Conservation (phyloP, 1,140 invertebrate genomes). For the Caenorhabditis brenneri region DNA sequence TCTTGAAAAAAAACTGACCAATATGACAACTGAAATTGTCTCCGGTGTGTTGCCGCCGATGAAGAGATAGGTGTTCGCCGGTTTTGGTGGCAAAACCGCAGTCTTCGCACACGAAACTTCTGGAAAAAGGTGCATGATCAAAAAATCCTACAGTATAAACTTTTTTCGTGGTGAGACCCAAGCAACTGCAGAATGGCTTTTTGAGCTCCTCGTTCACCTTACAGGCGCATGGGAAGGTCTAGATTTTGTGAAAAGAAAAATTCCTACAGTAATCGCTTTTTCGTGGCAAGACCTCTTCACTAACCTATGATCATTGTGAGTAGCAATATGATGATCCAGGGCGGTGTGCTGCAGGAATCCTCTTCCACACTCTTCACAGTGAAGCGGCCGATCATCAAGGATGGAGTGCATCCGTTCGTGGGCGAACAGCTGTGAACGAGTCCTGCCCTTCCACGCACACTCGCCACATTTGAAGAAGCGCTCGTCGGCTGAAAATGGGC, state of each 20-base stretch:
- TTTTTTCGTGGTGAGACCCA: too few relatives aligned
- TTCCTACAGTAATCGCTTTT: too few relatives aligned
- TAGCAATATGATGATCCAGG: constrained; percentile 75
- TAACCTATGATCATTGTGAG: constrained; percentile 36
- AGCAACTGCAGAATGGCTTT: too few relatives aligned
- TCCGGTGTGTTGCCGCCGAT: constrained; percentile 77
- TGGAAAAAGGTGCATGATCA: too few relatives aligned
- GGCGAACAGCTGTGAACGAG: constrained; percentile 73
- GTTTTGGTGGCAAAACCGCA: constrained; percentile 79
- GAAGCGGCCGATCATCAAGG: constrained; percentile 64
- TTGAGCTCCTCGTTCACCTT: too few relatives aligned
- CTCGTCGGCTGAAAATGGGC: too few relatives aligned
- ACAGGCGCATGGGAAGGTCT: too few relatives aligned
- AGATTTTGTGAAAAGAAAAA: too few relatives aligned
- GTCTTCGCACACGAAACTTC: constrained; percentile 73
- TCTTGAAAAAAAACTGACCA: constrained; percentile 62
- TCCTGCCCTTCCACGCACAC: constrained; percentile 73
- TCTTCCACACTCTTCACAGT: constrained; percentile 74
- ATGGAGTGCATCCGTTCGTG: constrained; percentile 73
- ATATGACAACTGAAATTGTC: constrained; percentile 76
- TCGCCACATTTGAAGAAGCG: constrained; percentile 73
- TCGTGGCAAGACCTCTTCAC: too few relatives aligned
- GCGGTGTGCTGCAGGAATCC: constrained; percentile 75
- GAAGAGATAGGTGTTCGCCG: constrained; percentile 77
- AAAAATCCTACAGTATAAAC: too few relatives aligned